These are phyloP conservation scores for Lepisosteus oculatus DNA, from an alignment of 2,113 vertebrate genomes.

Conservation along the genomic window DNA sequence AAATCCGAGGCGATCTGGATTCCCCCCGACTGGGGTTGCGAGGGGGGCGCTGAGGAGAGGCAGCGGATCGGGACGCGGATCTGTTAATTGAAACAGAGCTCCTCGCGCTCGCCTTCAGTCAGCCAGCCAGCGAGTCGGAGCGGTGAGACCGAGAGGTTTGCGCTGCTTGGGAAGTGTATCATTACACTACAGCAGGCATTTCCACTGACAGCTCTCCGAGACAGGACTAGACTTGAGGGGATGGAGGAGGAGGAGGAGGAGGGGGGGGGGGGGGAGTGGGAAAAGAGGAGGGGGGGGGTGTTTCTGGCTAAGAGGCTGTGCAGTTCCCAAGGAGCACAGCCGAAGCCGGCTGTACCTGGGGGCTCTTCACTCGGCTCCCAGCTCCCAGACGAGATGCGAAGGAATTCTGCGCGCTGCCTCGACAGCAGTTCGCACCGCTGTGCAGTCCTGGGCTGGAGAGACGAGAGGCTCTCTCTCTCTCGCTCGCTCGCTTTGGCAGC, in stretches of 20 bases:
- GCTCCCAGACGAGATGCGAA: not conserved
- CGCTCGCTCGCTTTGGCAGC: not conserved
- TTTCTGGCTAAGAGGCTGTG: not conserved
- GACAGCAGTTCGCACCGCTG: not conserved
- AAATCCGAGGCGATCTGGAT: too few relatives aligned
- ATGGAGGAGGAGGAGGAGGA: slow-evolving; percentile 18
- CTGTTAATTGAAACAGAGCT: too few relatives aligned
- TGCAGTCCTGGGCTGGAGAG: not conserved
- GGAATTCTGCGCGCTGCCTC: not conserved
- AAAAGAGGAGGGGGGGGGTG: slow-evolving; percentile 14
- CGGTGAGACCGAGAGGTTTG: too few relatives aligned
- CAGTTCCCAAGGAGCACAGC: not conserved
- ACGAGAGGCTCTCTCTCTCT: not conserved
- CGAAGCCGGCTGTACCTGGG: not conserved
- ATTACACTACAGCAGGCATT: slow-evolving; percentile 27
- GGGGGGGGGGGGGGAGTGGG: slow-evolving; percentile 13
- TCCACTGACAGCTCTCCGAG: slow-evolving; percentile 16
- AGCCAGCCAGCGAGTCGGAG: too few relatives aligned
- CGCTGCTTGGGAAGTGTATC: not conserved
- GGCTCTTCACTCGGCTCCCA: not conserved
- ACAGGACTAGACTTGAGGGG: not conserved
- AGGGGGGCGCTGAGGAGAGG: too few relatives aligned
- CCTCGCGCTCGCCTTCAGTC: too few relatives aligned
- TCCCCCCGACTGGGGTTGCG: too few relatives aligned
- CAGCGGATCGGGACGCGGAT: too few relatives aligned